These are phyloP conservation scores for Elmis aenea DNA, from an alignment of 2,888 invertebrate genomes.

Conservation along the genomic window DNA sequence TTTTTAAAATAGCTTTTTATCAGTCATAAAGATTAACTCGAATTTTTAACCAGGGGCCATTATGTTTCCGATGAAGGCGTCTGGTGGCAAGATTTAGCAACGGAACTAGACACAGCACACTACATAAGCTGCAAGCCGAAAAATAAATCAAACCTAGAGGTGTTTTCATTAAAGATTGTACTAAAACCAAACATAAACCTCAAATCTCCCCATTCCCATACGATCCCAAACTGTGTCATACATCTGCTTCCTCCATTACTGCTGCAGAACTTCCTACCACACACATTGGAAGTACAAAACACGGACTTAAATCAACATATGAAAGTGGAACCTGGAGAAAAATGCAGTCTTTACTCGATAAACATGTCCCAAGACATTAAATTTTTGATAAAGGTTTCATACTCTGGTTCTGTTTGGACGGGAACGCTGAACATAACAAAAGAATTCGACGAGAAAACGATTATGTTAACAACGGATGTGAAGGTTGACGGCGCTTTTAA, in stretches of 20 bases:
- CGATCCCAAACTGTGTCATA: conserved; percentile 68
- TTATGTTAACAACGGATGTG: conserved; percentile 53
- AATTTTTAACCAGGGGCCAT: conserved; percentile 53
- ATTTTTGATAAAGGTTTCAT: conserved; percentile 51
- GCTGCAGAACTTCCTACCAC: conserved; percentile 72
- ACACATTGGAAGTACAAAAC: conserved; percentile 59
- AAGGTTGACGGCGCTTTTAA: conserved; percentile 60
- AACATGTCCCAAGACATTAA: conserved; percentile 57
- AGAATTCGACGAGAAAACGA: conserved; percentile 55
- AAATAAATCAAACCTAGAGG: conserved; percentile 53
- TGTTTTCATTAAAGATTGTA: conserved; percentile 62
- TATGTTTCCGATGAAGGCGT: conserved; percentile 66
- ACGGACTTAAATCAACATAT: conserved; percentile 48
- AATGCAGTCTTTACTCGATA: conserved; percentile 63
- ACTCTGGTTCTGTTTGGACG: conserved; percentile 65
- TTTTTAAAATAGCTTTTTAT: no score
- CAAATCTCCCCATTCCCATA: conserved; percentile 32
- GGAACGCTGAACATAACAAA: conserved; percentile 64
- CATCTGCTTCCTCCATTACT: conserved; percentile 69
- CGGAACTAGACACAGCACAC: conserved; percentile 59
- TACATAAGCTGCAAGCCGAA: conserved; percentile 66
- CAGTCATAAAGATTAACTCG: conserved; percentile 1
- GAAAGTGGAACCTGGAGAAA: conserved; percentile 68
- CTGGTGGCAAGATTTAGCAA: conserved; percentile 76
- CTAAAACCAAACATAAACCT: conserved; percentile 36